Evolutionary conservation across 2,888 invertebrate genomes (phyloP).

Genomic region (Colostygia pectinataria): DNA sequence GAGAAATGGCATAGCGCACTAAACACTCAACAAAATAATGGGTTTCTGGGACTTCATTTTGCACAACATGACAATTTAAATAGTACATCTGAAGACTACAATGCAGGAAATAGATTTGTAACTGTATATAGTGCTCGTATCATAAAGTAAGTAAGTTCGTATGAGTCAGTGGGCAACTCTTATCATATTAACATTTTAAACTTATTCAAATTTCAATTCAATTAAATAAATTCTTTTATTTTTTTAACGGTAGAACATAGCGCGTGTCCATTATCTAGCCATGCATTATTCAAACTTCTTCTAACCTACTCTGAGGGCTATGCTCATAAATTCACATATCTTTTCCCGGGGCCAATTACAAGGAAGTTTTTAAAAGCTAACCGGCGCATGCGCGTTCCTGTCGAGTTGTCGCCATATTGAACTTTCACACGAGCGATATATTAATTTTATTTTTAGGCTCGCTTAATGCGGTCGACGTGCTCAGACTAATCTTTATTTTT

Average conservation of each 20-base stretch:
- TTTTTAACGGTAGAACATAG: constrained; percentile 32
- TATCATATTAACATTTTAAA: too few species aligned
- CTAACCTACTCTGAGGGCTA: constrained; percentile 44
- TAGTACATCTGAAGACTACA: too few species aligned
- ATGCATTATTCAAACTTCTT: constrained; percentile 51
- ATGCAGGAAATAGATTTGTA: too few species aligned
- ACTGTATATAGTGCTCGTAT: too few species aligned
- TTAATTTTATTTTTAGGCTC: constrained; percentile 75
- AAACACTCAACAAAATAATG: too few species aligned
- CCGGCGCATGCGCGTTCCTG: constrained; percentile 53
- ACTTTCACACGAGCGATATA: constrained; percentile 72
- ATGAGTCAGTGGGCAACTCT: too few species aligned
- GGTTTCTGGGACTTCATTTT: too few species aligned
- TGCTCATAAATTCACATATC: constrained; percentile 55
- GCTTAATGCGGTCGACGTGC: constrained; percentile 65
- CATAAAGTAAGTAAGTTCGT: too few species aligned
- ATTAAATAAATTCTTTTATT: constrained; percentile 28
- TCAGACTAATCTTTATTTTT: constrained; percentile 63
- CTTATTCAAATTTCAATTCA: too few species aligned
- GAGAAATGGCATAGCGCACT: too few species aligned
- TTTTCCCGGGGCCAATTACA: constrained; percentile 56
- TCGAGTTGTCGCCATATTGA: constrained; percentile 63
- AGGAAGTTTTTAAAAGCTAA: constrained; percentile 56
- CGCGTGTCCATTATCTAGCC: constrained; percentile 39
- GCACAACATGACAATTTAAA: too few species aligned